Evolutionary conservation across 2,888 invertebrate genomes (phyloP).

Genomic region (Diarsia mendica): DNA sequence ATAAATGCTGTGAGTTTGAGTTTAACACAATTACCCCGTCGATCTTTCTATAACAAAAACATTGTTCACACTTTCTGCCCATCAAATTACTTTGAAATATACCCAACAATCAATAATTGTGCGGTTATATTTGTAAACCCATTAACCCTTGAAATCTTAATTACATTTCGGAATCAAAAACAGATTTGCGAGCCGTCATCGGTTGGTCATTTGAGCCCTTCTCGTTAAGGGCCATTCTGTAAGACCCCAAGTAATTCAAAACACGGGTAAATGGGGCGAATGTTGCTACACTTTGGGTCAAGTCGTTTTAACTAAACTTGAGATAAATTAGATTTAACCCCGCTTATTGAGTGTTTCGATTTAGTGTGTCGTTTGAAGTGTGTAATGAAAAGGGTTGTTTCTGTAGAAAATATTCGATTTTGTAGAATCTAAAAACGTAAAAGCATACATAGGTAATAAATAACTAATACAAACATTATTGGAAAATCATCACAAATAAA

Average conservation of each 20-base stretch:
- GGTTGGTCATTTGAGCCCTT: conserved; percentile 39
- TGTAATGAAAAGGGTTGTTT: neutral
- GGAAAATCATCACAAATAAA: too few species aligned
- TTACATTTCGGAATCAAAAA: conserved; percentile 51
- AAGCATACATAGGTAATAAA: too few species aligned
- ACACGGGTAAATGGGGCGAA: conserved; percentile 18
- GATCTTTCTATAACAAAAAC: neutral
- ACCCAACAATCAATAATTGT: neutral
- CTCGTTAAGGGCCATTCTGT: conserved; percentile 44
- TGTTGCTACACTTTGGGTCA: conserved; percentile 34
- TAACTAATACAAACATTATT: too few species aligned
- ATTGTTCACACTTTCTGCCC: neutral
- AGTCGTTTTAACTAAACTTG: conserved; percentile 40
- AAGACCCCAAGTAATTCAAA: conserved; percentile 42
- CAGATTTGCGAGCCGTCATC: conserved; percentile 39
- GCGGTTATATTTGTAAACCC: conserved; percentile 8
- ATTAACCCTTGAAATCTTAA: conserved; percentile 22
- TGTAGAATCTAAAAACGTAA: neutral
- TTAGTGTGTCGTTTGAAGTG: neutral
- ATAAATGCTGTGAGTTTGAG: neutral
- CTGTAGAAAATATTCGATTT: neutral
- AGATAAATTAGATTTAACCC: conserved; percentile 46
- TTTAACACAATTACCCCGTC: neutral
- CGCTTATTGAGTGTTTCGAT: conserved; percentile 34
- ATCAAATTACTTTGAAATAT: conserved; percentile 14